Evolutionary conservation across 2,797 vertebrate genomes (phyloP).

Genomic region (Linurgus olivaceus): DNA sequence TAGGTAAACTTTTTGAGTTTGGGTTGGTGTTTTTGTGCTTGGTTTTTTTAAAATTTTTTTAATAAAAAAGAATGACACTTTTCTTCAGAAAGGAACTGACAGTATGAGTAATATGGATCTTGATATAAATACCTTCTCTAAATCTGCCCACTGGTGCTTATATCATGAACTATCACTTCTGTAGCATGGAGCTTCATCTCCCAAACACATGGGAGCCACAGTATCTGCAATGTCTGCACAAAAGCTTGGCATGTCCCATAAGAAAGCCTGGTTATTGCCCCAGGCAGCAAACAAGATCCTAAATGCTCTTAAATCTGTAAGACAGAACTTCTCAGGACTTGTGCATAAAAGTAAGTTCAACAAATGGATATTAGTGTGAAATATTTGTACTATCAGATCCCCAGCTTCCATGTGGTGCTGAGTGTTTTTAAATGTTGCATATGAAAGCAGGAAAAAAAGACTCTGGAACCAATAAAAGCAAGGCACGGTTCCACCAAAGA

Average conservation of each 20-base stretch:
- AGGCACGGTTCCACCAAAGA: background rate
- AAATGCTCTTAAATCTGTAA: background rate
- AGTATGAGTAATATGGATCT: background rate
- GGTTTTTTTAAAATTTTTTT: background rate
- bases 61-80: accelerated
- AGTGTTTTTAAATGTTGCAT: background rate
- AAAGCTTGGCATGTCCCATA: background rate
- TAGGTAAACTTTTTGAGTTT: background rate
- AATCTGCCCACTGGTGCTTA: background rate
- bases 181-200: background rate
- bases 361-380: background rate
- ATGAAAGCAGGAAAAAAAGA: background rate
- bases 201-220: background rate
- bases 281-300: background rate
- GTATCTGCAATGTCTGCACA: background rate
- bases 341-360: background rate
- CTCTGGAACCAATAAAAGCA: background rate
- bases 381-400: background rate
- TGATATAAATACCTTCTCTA: background rate
- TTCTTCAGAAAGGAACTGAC: background rate
- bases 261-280: background rate
- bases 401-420: background rate
- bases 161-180: background rate
- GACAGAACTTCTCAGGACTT: background rate
- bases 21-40: background rate